A percentile compares a stretch with the other conserved stretches of the same genome.
Conservation (phyloP, 2,888 invertebrate genomes). For the Heterodera filipjevi region DNA sequence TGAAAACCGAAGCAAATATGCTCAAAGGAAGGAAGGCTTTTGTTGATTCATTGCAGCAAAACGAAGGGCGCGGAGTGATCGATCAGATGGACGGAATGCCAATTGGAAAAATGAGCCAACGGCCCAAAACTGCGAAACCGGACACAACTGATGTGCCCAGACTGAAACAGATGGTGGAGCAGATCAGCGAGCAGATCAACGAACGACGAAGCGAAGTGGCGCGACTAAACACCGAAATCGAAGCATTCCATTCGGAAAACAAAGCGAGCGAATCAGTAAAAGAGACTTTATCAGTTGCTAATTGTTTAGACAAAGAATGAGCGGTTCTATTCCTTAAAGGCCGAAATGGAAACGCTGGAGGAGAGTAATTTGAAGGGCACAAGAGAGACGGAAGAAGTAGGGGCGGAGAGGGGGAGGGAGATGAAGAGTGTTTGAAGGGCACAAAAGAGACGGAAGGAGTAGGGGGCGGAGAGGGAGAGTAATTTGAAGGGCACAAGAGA, state of each 20-base stretch:
- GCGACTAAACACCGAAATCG: conserved; percentile 36
- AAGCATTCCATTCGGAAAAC: conserved; percentile 45
- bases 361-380: conserved; percentile 30
- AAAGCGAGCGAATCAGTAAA: conserved; percentile 26
- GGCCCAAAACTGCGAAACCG: conserved; percentile 64
- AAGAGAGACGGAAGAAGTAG: conserved; percentile 6
- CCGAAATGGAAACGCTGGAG: conserved; percentile 27
- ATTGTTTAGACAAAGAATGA: conserved; percentile 42
- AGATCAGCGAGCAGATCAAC: conserved; percentile 38
- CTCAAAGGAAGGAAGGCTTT: neutral
- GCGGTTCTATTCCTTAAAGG: conserved; percentile 31
- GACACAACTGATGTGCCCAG: conserved; percentile 45
- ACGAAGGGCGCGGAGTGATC: conserved; percentile 56
- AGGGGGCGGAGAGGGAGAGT: no score
- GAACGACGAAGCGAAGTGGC: conserved; percentile 33
- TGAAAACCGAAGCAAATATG: no score
- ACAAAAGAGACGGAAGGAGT: conserved; percentile 14
- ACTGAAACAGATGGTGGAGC: conserved; percentile 42
- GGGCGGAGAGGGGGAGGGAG: neutral
- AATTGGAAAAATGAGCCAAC: conserved; percentile 37
- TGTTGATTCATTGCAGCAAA: conserved; percentile 49
- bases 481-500: conserved; percentile 20
- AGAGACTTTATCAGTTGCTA: neutral
- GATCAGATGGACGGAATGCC: conserved; percentile 32
- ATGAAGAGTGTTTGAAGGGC: no score